A percentile compares a stretch with the other conserved stretches of the same genome.
Conservation (phyloP, 2,113 vertebrate genomes). For the Python bivittatus region DNA sequence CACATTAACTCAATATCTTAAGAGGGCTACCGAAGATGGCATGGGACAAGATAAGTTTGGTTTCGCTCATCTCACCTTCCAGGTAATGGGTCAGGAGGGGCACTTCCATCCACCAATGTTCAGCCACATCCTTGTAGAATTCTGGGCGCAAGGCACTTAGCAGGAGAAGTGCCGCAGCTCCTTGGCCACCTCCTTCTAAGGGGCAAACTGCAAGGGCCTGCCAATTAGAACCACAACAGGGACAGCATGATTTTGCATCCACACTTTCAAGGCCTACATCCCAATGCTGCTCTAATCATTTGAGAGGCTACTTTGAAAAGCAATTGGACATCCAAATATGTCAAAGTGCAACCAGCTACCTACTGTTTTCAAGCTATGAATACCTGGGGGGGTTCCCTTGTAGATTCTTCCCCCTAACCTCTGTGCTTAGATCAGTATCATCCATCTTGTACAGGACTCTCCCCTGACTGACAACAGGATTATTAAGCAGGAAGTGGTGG, state of each 20-base stretch:
- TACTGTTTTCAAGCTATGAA: neutral
- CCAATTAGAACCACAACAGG: no score
- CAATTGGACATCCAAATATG: no score
- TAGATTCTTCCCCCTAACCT: neutral
- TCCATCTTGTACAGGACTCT: neutral
- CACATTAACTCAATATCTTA: neutral
- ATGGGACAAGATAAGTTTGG: neutral
- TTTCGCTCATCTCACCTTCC: constrained; percentile 2
- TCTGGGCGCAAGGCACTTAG: neutral
- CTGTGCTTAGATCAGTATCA: neutral
- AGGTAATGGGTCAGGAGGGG: neutral
- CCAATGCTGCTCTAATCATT: neutral
- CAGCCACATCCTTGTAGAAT: neutral
- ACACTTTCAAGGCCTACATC: neutral
- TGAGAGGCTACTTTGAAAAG: neutral
- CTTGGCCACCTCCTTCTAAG: neutral
- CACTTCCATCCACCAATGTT: constrained; percentile 23
- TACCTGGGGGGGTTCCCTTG: neutral
- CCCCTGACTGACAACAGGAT: no score
- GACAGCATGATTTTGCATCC: no score
- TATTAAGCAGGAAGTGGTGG: no score
- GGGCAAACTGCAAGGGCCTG: constrained; percentile 4
- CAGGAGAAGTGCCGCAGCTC: neutral
- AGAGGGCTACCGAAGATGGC: neutral
- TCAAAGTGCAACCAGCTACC: neutral